A percentile compares a stretch with the other conserved stretches of the same genome.
Conservation (phyloP, 2,888 invertebrate species). For the Drosophila nigricruria region DNA sequence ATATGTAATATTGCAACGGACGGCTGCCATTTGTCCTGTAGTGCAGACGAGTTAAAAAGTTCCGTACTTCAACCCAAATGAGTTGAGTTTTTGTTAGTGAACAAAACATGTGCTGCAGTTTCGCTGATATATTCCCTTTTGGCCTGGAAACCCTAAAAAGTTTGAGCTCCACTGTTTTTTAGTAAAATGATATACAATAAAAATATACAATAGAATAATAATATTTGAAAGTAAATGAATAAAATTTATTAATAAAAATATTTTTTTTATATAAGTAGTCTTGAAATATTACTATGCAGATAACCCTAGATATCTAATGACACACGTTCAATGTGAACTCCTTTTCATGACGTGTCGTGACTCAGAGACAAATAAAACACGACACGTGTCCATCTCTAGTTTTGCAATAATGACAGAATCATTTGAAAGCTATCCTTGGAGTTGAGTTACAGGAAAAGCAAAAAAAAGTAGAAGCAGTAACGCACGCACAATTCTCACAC, state of each 20-base stretch:
- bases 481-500: not conserved
- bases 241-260: not conserved
- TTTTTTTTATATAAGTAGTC: not conserved
- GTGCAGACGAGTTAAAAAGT: too few relatives aligned
- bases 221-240: not conserved
- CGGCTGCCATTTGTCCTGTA: too few relatives aligned
- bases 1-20: too few relatives aligned
- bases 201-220: too few relatives aligned
- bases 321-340: not conserved
- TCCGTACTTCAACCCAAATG: too few relatives aligned
- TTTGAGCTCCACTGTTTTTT: too few relatives aligned
- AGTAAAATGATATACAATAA: too few relatives aligned
- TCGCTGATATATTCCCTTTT: too few relatives aligned
- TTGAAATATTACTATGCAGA: not conserved
- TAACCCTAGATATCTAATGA: not conserved
- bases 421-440: not conserved
- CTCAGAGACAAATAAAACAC: not conserved
- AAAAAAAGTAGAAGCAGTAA: constrained; percentile 2
- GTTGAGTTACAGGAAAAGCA: not conserved
- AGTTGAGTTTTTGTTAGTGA: too few relatives aligned
- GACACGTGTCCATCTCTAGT: not conserved
- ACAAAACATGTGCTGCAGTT: too few relatives aligned
- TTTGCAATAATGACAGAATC: too few relatives aligned
- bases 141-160: too few relatives aligned
- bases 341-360: not conserved